Percentiles rank a stretch among this genome's conserved stretches.
phyloP scores from a whole-genome alignment of 2,113 vertebrate genomes.

The Sander lucioperca region DNA sequence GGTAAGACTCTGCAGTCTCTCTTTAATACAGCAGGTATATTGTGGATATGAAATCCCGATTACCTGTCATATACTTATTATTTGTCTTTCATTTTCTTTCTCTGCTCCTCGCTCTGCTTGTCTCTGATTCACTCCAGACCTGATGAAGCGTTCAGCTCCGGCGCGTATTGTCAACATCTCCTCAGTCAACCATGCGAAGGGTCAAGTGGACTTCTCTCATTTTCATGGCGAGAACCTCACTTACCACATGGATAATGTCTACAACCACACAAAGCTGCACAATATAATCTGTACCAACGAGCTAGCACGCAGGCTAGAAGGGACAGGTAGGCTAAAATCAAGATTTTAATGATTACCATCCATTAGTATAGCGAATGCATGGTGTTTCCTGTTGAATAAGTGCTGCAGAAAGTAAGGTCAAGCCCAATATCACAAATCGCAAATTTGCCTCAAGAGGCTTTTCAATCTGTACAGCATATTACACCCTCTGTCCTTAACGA shows the following conservation, averaged over 20 bases:
- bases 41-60: background rate
- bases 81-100: background rate
- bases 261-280: slow-evolving; percentile 90
- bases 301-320: slow-evolving; percentile 84
- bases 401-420: background rate
- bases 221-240: slow-evolving; percentile 79
- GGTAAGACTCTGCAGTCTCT: slow-evolving; percentile 77
- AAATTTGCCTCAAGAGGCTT: too few relatives aligned
- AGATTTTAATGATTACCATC: background rate
- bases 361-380: background rate
- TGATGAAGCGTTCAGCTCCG: slow-evolving; percentile 84
- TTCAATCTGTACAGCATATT: too few relatives aligned
- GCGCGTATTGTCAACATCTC: slow-evolving; percentile 87
- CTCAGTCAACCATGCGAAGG: slow-evolving; percentile 82
- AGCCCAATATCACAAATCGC: too few relatives aligned
- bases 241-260: background rate
- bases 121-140: slow-evolving; percentile 72
- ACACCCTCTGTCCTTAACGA: too few relatives aligned
- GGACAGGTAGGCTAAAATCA: slow-evolving; percentile 80
- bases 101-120: background rate
- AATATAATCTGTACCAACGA: slow-evolving; percentile 88
- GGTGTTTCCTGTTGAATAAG: background rate
- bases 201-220: slow-evolving; percentile 79
- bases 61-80: background rate
- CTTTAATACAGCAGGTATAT: background rate